These are phyloP conservation scores for Heliconius hermathena DNA, from an alignment of 1,140 invertebrate genomes.

Conservation along the genomic window DNA sequence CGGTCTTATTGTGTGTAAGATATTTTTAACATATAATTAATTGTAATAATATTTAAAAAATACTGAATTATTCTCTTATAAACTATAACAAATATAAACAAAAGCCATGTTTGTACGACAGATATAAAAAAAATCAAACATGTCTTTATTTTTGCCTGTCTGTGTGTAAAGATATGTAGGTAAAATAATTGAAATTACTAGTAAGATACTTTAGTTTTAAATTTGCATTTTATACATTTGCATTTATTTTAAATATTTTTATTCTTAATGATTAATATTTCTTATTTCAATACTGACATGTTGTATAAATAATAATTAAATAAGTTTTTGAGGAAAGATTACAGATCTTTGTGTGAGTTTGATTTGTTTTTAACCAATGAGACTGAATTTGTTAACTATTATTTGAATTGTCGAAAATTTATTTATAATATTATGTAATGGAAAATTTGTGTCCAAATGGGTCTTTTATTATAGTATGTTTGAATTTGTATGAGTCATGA, in stretches of 20 bases:
- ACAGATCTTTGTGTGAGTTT: conserved; percentile 51
- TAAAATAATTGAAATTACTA: conserved; percentile 1
- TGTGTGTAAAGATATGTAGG: not conserved
- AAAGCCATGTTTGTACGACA: conserved; percentile 1
- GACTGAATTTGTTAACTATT: conserved; percentile 77
- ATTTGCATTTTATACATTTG: conserved; percentile 40
- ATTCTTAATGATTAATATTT: conserved; percentile 27
- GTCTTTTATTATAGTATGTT: not conserved
- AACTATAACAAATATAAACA: conserved; percentile 8
- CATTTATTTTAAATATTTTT: conserved; percentile 45
- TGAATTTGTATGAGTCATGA: not conserved
- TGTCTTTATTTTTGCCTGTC: not conserved
- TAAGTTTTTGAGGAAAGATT: conserved; percentile 63
- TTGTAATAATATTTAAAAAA: conserved; percentile 19
- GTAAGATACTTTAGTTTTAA: conserved; percentile 15
- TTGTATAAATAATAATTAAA: conserved; percentile 12
- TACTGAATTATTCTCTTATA: conserved; percentile 4
- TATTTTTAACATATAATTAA: conserved; percentile 11
- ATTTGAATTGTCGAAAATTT: conserved; percentile 68
- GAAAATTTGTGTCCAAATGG: conserved; percentile 51
- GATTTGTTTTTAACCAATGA: conserved; percentile 71
- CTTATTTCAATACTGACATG: conserved; percentile 31
- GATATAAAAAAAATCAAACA: not conserved
- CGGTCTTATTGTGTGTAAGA: conserved; percentile 24
- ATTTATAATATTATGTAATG: conserved; percentile 61